A percentile compares a stretch with the other conserved stretches of the same genome.
Evolutionary conservation across 2,113 vertebrate species (phyloP).

Genomic region (Phyllopteryx taeniolatus): DNA sequence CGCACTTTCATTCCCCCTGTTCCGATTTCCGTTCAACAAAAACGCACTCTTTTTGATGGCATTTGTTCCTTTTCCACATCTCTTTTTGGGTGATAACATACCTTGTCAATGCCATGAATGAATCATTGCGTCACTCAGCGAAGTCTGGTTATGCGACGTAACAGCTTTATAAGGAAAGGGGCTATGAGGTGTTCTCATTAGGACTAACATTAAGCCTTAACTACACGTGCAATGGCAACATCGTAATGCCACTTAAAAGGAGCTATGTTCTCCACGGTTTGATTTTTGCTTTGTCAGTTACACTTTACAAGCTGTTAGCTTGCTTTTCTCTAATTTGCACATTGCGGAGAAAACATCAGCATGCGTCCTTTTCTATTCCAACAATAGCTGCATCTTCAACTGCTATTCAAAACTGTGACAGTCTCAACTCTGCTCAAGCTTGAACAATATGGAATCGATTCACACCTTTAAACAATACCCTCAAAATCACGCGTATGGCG

Average conservation of each 20-base stretch:
- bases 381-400: neutral
- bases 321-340: neutral
- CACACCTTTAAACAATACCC: too few species aligned
- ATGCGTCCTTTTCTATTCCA: neutral
- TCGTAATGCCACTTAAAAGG: slow-evolving; percentile 25
- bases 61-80: neutral
- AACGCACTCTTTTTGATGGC: neutral
- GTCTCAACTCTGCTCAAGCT: too few species aligned
- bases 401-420: too few species aligned
- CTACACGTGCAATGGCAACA: slow-evolving; percentile 42
- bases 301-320: neutral
- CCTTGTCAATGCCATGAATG: slow-evolving; percentile 36
- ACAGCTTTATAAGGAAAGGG: slow-evolving; percentile 50
- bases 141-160: slow-evolving; percentile 52
- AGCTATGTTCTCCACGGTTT: neutral
- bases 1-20: slow-evolving; percentile 4
- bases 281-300: neutral
- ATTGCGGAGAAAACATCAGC: neutral
- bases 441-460: too few species aligned
- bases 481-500: too few species aligned
- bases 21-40: neutral
- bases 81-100: slow-evolving; percentile 9
- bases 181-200: slow-evolving; percentile 37
- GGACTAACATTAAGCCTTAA: slow-evolving; percentile 29
- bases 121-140: slow-evolving; percentile 37